Percentiles rank a stretch among this genome's conserved stretches.
phyloP scores from a whole-genome alignment of 2,797 vertebrate species.

The Chelon labrosus region DNA sequence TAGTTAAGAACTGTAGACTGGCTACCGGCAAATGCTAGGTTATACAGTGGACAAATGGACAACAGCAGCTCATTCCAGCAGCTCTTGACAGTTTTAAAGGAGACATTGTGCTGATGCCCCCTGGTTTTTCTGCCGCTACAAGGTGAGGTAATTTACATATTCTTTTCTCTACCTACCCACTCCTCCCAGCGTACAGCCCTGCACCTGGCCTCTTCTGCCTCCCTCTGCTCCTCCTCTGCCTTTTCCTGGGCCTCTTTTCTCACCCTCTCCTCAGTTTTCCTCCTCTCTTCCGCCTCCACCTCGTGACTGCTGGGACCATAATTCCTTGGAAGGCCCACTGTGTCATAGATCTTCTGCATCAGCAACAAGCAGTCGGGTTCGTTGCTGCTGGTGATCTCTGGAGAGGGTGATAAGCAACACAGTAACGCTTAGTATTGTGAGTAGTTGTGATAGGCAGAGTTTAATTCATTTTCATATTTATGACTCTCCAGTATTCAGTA shows the following conservation, averaged over 20 bases:
- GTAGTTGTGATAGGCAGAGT: no score
- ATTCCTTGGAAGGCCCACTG: conserved; percentile 87
- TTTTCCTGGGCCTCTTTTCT: conserved; percentile 75
- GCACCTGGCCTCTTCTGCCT: conserved; percentile 83
- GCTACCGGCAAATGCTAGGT: no score
- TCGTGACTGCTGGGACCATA: conserved; percentile 82
- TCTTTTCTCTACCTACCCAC: conserved; percentile 86
- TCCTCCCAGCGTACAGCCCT: conserved; percentile 87
- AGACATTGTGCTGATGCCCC: no score
- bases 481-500: no score
- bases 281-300: conserved; percentile 75
- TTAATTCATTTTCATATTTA: no score
- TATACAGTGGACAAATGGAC: no score
- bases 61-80: no score
- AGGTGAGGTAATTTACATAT: no score
- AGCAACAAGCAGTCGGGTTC: conserved; percentile 82
- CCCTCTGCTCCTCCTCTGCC: conserved; percentile 75
- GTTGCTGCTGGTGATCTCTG: conserved; percentile 85
- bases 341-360: conserved; percentile 84
- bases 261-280: conserved; percentile 78
- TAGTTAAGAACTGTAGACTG: no score
- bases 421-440: neutral
- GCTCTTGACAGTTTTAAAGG: no score
- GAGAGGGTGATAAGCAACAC: neutral
- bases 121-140: no score